Conservation (phyloP, 2,888 invertebrate genomes). For the Drosophila flavopinicola region DNA sequence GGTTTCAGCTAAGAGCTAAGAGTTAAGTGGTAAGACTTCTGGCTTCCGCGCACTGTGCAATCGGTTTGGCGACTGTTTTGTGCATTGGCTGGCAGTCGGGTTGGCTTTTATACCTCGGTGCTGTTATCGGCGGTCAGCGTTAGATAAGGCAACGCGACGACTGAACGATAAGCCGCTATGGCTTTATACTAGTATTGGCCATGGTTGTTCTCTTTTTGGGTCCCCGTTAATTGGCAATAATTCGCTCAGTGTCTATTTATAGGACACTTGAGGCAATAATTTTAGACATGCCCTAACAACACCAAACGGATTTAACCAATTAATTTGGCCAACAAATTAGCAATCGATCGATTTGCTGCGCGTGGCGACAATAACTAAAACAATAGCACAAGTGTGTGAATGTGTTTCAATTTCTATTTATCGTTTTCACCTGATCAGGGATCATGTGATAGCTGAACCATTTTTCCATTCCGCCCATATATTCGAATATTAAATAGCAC, state of each 20-base stretch:
- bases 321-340: constrained; percentile 6
- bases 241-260: constrained; percentile 65
- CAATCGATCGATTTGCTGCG: constrained; percentile 18
- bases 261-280: constrained; percentile 32
- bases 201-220: constrained; percentile 5
- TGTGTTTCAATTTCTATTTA: constrained; percentile 7
- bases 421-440: constrained; percentile 20
- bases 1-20: neutral
- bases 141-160: constrained; percentile 46
- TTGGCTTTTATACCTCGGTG: constrained; percentile 57
- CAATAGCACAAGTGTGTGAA: constrained; percentile 1
- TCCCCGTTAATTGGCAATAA: constrained; percentile 57
- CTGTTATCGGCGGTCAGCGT: constrained; percentile 69
- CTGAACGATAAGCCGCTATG: constrained; percentile 54
- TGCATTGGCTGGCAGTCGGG: constrained; percentile 41
- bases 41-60: constrained; percentile 48
- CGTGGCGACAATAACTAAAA: constrained; percentile 11
- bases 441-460: constrained; percentile 32
- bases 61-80: constrained; percentile 59
- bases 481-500: constrained; percentile 16
- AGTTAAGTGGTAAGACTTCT: constrained; percentile 3
- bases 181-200: constrained; percentile 27
- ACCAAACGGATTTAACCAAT: constrained; percentile 29
- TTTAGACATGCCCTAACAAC: constrained; percentile 51
- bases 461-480: too few species aligned